Evolutionary conservation across 2,888 invertebrate species (phyloP), one percentile per base, ranked within the genome.

Genomic region (Biston betularia): DNA sequence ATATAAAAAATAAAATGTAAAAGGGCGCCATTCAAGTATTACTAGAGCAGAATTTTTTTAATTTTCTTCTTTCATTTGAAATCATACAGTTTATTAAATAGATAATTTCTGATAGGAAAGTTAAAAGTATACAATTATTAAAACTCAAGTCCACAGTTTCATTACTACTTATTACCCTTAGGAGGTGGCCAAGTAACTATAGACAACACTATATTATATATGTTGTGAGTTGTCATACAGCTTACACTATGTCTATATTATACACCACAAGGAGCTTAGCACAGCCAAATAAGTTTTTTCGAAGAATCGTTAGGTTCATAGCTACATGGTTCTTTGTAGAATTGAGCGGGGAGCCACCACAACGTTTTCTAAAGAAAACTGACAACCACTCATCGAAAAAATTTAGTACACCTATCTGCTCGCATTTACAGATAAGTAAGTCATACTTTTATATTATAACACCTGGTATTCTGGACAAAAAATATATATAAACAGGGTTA

Each of bases 231-330:
- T 24, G 34, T 52, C 33, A 33, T 45, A 45, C n/a, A n/a, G n/a
- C n/a, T 53, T 53, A 57, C 15, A 35, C 44, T 61, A 52, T 42
- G 34, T 60, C 40, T 24, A 60, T 54, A 56, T 48, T 34, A 61
- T 40, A 62, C 34, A 56, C 59, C 68, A 74, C 71, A 79, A 68
- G 53, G 81, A 81, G 69, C 56, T 74, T 74, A 79, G 82, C 87
- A 87, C 86, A 87, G 88, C 88, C 88, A 83, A 84, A 81, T 80
- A 80, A 74, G 60, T 71, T 58, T 66, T 65, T 46, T 58, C 9
- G 50, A 66, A 57, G 52, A 56, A n/a, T 14, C 35, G 0, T 33
- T 34, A n/a, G 12, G 34, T 14, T 35, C 35, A 53, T 6, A 15
- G 52, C 38, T 9, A 38, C 14, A 14, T 9, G 14, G n/a, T 1